Evolutionary conservation across 2,797 vertebrate genomes (phyloP).

Genomic region (Fundulus diaphanus): DNA sequence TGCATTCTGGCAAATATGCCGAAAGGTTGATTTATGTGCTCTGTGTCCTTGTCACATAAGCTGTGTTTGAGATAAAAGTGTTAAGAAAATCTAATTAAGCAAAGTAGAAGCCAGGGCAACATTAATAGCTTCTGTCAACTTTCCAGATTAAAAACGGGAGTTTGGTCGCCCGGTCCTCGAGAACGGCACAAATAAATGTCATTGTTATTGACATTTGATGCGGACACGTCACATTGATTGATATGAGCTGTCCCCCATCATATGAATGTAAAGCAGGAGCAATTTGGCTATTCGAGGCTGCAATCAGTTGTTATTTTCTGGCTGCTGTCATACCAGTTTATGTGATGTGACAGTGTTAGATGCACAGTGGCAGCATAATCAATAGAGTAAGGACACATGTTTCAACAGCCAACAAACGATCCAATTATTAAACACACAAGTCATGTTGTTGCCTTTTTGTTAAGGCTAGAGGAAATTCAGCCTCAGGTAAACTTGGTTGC

Average conservation of each 20-base stretch:
- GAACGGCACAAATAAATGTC: slow-evolving; percentile 33
- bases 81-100: slow-evolving; percentile 47
- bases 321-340: slow-evolving; percentile 42
- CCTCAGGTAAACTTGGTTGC: slow-evolving; percentile 39
- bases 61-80: slow-evolving; percentile 45
- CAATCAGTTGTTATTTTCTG: slow-evolving; percentile 36
- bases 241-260: slow-evolving; percentile 32
- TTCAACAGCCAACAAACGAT: slow-evolving; percentile 17
- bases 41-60: slow-evolving; percentile 49
- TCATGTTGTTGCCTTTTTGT: slow-evolving; percentile 17
- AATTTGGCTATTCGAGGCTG: slow-evolving; percentile 27
- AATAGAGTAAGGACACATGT: slow-evolving; percentile 38
- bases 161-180: slow-evolving; percentile 35
- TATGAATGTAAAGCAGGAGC: slow-evolving; percentile 57
- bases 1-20: slow-evolving; percentile 49
- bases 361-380: slow-evolving; percentile 35
- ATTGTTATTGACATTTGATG: slow-evolving; percentile 46
- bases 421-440: slow-evolving; percentile 26
- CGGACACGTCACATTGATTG: slow-evolving; percentile 50
- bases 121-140: slow-evolving; percentile 65
- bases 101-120: slow-evolving; percentile 52
- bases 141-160: slow-evolving; percentile 49
- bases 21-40: slow-evolving; percentile 60
- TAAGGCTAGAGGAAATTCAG: slow-evolving; percentile 41
- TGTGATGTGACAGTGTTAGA: slow-evolving; percentile 57